A percentile compares a stretch with the other conserved stretches of the same genome.
phyloP scores from a whole-genome alignment of 2,888 invertebrate genomes.

The Phrixothrix hirtus region DNA sequence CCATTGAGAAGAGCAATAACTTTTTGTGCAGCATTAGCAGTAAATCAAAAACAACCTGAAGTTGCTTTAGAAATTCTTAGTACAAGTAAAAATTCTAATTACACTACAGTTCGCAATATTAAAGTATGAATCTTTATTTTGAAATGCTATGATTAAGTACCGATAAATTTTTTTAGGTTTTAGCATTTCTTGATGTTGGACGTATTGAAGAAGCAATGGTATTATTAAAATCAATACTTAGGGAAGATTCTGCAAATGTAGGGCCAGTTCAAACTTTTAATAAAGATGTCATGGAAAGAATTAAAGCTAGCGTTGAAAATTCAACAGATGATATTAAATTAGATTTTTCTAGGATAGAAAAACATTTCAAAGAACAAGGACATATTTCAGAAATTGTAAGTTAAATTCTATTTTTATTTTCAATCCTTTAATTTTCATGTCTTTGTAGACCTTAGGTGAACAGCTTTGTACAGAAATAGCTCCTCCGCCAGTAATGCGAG shows the following conservation, averaged over 20 bases:
- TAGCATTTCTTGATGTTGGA: slow-evolving; percentile 64
- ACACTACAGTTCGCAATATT: slow-evolving; percentile 71
- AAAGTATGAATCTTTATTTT: slow-evolving; percentile 60
- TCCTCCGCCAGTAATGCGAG: slow-evolving; percentile 8
- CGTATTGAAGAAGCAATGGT: slow-evolving; percentile 68
- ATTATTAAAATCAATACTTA: slow-evolving; percentile 61
- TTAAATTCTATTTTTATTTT: slow-evolving; percentile 34
- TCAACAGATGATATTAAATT: slow-evolving; percentile 58
- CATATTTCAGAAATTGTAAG: slow-evolving; percentile 40
- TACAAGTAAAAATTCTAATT: slow-evolving; percentile 60
- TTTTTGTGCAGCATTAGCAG: slow-evolving; percentile 68
- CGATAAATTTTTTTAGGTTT: slow-evolving; percentile 49
- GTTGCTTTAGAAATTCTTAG: slow-evolving; percentile 69
- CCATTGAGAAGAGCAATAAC: slow-evolving; percentile 66
- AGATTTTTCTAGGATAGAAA: slow-evolving; percentile 62
- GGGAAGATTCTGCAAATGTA: slow-evolving; percentile 59
- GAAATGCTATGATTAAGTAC: neutral
- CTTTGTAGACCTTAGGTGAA: slow-evolving; percentile 55
- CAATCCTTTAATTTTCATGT: slow-evolving; percentile 2
- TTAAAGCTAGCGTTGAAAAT: slow-evolving; percentile 58
- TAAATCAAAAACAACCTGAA: slow-evolving; percentile 70
- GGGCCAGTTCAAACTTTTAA: slow-evolving; percentile 64
- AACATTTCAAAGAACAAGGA: slow-evolving; percentile 59
- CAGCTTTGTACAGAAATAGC: slow-evolving; percentile 51
- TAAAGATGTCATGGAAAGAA: slow-evolving; percentile 62